Conservation (phyloP, 1,140 invertebrate species). For the Thaumatotibia leucotreta region DNA sequence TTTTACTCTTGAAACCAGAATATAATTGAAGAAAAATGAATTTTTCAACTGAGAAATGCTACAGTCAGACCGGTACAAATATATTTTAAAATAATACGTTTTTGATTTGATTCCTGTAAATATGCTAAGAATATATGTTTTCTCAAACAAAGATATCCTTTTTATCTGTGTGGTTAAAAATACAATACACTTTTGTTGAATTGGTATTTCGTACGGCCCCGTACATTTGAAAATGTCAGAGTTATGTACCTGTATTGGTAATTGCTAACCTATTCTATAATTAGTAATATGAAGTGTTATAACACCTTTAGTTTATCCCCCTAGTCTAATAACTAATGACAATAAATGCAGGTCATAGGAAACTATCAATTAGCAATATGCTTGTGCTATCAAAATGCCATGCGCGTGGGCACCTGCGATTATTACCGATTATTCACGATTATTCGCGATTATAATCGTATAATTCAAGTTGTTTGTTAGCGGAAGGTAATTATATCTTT, state of each 20-base stretch:
- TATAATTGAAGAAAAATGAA: too few relatives aligned
- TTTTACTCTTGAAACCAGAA: too few relatives aligned
- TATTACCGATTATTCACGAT: slow-evolving; percentile 28
- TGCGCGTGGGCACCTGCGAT: slow-evolving; percentile 28
- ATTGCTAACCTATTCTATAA: not conserved
- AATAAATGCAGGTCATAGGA: slow-evolving; percentile 21
- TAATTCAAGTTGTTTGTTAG: slow-evolving; percentile 26
- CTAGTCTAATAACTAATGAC: not conserved
- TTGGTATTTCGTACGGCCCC: not conserved
- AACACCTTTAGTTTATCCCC: not conserved
- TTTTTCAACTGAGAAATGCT: too few relatives aligned
- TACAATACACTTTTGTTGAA: too few relatives aligned
- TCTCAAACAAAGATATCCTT: too few relatives aligned
- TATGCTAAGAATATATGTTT: too few relatives aligned
- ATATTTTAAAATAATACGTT: too few relatives aligned
- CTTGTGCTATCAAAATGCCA: slow-evolving; percentile 33
- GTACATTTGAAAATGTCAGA: not conserved
- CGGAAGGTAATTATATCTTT: slow-evolving; percentile 25
- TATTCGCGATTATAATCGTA: slow-evolving; percentile 21
- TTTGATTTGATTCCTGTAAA: too few relatives aligned
- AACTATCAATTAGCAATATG: slow-evolving; percentile 43
- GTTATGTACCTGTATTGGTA: not conserved
- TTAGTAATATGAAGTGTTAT: not conserved
- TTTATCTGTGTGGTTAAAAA: too few relatives aligned
- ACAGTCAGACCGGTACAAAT: too few relatives aligned